Evolutionary conservation across 2,888 invertebrate genomes (phyloP).

Genomic region (Andrena dorsata): DNA sequence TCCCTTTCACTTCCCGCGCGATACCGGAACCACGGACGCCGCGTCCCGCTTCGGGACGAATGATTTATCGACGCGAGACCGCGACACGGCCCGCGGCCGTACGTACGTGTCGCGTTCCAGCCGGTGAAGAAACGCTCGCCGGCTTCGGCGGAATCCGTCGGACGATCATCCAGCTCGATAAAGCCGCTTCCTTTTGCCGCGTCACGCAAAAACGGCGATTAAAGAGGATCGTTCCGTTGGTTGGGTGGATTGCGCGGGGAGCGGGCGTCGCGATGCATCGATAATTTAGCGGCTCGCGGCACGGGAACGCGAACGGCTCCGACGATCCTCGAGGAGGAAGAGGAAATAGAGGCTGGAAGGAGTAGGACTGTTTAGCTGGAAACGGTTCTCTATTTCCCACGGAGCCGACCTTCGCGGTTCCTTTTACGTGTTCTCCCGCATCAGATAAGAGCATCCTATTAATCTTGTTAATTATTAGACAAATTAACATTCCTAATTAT

Average conservation of each 20-base stretch:
- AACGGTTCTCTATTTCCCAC: slow-evolving; percentile 55
- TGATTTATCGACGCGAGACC: slow-evolving; percentile 33
- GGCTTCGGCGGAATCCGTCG: slow-evolving; percentile 17
- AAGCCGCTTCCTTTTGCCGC: neutral
- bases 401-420: slow-evolving; percentile 60
- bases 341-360: neutral
- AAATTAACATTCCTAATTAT: slow-evolving; percentile 71
- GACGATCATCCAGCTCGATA: slow-evolving; percentile 20
- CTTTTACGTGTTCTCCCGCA: slow-evolving; percentile 49
- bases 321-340: neutral
- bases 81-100: neutral
- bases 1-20: neutral
- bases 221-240: neutral
- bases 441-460: slow-evolving; percentile 66
- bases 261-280: slow-evolving; percentile 8
- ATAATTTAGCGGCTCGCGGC: slow-evolving; percentile 15
- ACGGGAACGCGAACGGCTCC: neutral
- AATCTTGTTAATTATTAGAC: slow-evolving; percentile 69
- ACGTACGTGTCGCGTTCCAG: neutral
- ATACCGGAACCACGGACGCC: slow-evolving; percentile 10
- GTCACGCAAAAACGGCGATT: slow-evolving; percentile 6
- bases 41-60: neutral
- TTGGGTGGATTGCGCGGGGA: neutral
- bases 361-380: neutral
- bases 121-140: neutral